Evolutionary conservation across 1,140 invertebrate genomes (phyloP).

Genomic region (Drosophila baimaii): DNA sequence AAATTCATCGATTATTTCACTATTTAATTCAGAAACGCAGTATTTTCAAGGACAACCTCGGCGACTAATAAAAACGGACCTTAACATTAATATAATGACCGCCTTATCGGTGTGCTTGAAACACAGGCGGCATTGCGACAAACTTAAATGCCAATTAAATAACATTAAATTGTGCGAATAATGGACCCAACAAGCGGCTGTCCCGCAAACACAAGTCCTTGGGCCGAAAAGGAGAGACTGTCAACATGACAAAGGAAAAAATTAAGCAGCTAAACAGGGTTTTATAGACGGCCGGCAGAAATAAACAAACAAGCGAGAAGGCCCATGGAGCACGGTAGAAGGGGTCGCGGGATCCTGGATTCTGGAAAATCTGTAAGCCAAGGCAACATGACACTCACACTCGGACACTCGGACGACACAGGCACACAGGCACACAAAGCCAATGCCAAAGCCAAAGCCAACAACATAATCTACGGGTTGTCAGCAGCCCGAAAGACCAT

Average conservation of each 20-base stretch:
- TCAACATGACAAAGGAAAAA: slow-evolving; percentile 82
- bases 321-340: slow-evolving; percentile 43
- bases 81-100: slow-evolving; percentile 52
- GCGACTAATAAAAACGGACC: slow-evolving; percentile 50
- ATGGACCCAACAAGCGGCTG: slow-evolving; percentile 57
- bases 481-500: slow-evolving; percentile 74
- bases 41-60: slow-evolving; percentile 21
- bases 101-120: slow-evolving; percentile 27
- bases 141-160: slow-evolving; percentile 82
- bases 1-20: background rate
- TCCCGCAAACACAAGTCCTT: slow-evolving; percentile 44
- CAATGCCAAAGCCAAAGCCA: slow-evolving; percentile 68
- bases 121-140: slow-evolving; percentile 66
- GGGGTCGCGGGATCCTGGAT: slow-evolving; percentile 26
- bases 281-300: slow-evolving; percentile 69
- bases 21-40: background rate
- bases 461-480: slow-evolving; percentile 83
- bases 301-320: slow-evolving; percentile 63
- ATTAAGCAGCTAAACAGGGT: slow-evolving; percentile 81
- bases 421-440: no score
- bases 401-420: slow-evolving; percentile 46
- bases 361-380: slow-evolving; percentile 64
- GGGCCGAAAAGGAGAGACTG: slow-evolving; percentile 62
- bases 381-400: slow-evolving; percentile 60
- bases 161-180: slow-evolving; percentile 82